phyloP scores from a whole-genome alignment of 2,113 vertebrate genomes.

The Candoia aspera region DNA sequence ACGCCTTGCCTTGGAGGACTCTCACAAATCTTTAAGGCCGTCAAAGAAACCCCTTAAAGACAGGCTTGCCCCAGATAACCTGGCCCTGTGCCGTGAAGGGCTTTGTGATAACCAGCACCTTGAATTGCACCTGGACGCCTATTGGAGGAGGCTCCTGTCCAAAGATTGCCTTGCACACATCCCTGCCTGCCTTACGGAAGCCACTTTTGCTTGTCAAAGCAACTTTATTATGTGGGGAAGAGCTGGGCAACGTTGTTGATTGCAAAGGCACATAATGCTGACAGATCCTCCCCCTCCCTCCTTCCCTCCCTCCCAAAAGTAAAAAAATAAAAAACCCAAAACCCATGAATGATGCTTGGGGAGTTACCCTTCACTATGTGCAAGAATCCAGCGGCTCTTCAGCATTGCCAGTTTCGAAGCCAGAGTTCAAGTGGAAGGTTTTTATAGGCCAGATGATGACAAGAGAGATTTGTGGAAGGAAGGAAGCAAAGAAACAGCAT shows the following conservation, averaged over 20 bases:
- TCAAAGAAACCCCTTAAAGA: too few relatives aligned
- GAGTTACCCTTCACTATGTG: not conserved
- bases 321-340: too few relatives aligned
- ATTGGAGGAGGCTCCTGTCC: too few relatives aligned
- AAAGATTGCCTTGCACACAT: too few relatives aligned
- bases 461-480: constrained; percentile 11
- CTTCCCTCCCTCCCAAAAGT: not conserved
- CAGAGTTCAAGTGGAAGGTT: constrained; percentile 15
- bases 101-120: too few relatives aligned
- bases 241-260: not conserved
- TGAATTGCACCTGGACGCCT: too few relatives aligned
- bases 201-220: not conserved
- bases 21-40: too few relatives aligned
- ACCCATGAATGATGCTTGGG: not conserved
- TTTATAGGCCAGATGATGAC: constrained; percentile 13
- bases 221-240: not conserved
- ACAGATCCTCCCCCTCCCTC: too few relatives aligned
- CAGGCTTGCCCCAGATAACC: too few relatives aligned
- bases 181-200: not conserved
- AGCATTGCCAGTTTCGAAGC: not conserved
- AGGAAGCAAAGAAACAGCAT: not conserved
- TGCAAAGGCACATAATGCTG: not conserved
- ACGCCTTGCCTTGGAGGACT: too few relatives aligned
- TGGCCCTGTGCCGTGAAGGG: too few relatives aligned
- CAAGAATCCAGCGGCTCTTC: not conserved